Evolutionary conservation across 2,888 invertebrate species (phyloP), one percentile per base, ranked within the genome.

Genomic region (Diaperis boleti): DNA sequence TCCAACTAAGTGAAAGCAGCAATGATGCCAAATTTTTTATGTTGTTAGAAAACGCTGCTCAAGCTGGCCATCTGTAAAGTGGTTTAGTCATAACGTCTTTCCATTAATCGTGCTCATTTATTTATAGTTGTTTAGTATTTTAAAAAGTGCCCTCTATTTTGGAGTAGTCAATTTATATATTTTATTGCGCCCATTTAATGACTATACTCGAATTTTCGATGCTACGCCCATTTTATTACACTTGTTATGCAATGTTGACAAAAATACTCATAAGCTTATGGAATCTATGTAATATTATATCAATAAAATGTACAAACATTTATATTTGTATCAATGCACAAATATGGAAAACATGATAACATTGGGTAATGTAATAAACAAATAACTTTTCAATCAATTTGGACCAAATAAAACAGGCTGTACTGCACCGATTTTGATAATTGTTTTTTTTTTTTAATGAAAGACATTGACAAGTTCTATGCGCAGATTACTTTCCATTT

Each of bases 1-100:
- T 22, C 13, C 13, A 45, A 11, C 5, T 26, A 29, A 45, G 13
- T 14, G 35, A 17, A 20, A 20, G 20, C 37, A 18, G 18, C 35
- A 6, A 31, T 17, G 37, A 29, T 37, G 37, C 37, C 50, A 37
- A 50, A 50, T 50, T 50, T 49, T 33, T 7, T 50, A 31, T 26
- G 6, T 55, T 44, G 17, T 55, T 33, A 52, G 35, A 20, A 15
- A 33, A 39, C 10, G 10, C 8, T 11, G 41, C 41, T 42, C 41
- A 42, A 42, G 6, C 7, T 39, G 7, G 10, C 18, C 41, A 6
- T 11, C 4, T 13, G 13, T 5, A 4, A 1, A 11, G 41, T 18
- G n/a, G n/a, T 42, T 42, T 41, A 41, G 18, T 41, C 14, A 14
- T 39, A 15, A 1, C n/a, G 15, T 39, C 41, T 42, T 35, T 35